Conservation (phyloP, 2,888 invertebrate species). For the Ophion slaviceki region DNA sequence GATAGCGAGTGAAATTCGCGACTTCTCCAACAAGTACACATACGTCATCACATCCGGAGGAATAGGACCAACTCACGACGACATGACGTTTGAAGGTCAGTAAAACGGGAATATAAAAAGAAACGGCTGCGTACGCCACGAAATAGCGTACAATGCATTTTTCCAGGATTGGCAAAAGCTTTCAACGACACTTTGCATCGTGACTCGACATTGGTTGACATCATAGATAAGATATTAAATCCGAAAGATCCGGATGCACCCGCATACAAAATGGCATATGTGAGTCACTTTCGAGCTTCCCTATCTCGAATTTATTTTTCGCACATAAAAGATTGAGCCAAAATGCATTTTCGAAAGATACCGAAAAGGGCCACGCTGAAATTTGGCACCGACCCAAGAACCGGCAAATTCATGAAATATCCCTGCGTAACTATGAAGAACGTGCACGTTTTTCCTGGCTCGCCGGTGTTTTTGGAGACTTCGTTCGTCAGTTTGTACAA, state of each 20-base stretch:
- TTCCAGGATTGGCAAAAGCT: constrained; percentile 85
- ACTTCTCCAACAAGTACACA: constrained; percentile 86
- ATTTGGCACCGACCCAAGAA: constrained; percentile 79
- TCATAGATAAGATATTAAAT: constrained; percentile 83
- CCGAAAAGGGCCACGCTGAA: constrained; percentile 83
- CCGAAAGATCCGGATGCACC: constrained; percentile 81
- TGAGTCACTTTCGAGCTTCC: constrained; percentile 66
- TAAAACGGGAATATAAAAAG: constrained; percentile 13
- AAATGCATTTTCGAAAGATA: constrained; percentile 78
- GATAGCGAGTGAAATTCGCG: constrained; percentile 87
- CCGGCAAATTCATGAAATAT: constrained; percentile 79
- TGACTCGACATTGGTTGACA: constrained; percentile 83
- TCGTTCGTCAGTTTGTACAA: constrained; percentile 81
- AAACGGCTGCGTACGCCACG: neutral
- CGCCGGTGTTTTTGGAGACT: constrained; percentile 85
- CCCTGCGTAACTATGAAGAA: constrained; percentile 85
- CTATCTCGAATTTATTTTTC: constrained; percentile 19
- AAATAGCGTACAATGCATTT: constrained; percentile 27
- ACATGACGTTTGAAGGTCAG: constrained; percentile 89
- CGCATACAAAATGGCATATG: constrained; percentile 82
- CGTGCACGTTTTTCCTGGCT: constrained; percentile 89
- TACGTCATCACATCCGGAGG: constrained; percentile 91
- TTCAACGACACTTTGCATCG: constrained; percentile 83
- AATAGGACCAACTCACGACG: constrained; percentile 92
- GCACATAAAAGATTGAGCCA: neutral